Conservation (phyloP, 2,888 invertebrate genomes). For the Iselma pallidipennis region DNA sequence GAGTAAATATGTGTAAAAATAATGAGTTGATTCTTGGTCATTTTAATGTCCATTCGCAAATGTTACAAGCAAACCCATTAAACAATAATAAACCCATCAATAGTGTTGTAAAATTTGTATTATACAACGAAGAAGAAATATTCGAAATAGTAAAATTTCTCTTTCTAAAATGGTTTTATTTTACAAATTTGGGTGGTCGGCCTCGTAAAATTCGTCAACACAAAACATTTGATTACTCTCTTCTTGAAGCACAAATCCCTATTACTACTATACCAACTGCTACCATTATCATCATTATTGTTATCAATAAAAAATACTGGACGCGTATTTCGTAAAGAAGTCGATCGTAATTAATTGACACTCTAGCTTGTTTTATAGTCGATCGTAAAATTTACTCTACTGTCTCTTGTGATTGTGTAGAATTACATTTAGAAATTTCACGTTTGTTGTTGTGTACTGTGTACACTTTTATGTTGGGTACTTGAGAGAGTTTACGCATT, state of each 20-base stretch:
- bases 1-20: too few species aligned
- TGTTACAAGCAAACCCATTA: too few species aligned
- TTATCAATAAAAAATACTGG: background rate
- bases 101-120: too few species aligned
- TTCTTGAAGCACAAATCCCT: too few species aligned
- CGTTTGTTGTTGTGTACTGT: constrained; percentile 5
- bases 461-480: too few species aligned
- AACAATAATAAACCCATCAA: too few species aligned
- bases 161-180: constrained; percentile 3
- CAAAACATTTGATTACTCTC: constrained; percentile 12
- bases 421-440: constrained; percentile 18
- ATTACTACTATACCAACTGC: too few species aligned
- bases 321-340: constrained; percentile 3
- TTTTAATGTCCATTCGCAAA: too few species aligned
- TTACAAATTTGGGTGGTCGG: constrained; percentile 26
- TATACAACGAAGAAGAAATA: too few species aligned
- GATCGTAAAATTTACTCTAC: constrained; percentile 18
- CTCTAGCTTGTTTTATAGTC: constrained; percentile 16
- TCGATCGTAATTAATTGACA: constrained; percentile 25
- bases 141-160: too few species aligned
- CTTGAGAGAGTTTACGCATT: background rate
- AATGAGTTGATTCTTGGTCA: too few species aligned
- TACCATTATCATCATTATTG: background rate
- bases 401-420: constrained; percentile 9
- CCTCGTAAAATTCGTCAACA: constrained; percentile 23